Conservation (phyloP, 2,113 vertebrate genomes). For the Sylvietta virens region DNA sequence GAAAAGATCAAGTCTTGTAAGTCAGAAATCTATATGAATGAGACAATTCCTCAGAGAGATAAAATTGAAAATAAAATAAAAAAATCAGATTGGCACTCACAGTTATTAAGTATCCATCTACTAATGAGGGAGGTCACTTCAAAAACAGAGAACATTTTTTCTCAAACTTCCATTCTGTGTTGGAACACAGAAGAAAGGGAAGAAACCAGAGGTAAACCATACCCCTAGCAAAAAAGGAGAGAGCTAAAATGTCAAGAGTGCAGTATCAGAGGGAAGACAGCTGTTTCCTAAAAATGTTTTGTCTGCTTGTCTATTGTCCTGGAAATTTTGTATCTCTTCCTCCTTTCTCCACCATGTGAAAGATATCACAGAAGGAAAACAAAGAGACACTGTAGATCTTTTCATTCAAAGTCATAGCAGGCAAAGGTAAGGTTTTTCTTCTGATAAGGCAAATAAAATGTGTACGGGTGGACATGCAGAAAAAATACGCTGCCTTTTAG, state of each 20-base stretch:
- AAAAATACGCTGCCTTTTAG: not conserved
- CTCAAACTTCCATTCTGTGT: not conserved
- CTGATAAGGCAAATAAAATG: not conserved
- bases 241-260: not conserved
- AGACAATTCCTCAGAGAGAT: not conserved
- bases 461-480: not conserved
- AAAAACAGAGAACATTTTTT: not conserved
- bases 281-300: not conserved
- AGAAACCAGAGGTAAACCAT: not conserved
- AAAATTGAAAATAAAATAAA: not conserved
- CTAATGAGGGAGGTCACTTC: not conserved
- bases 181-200: not conserved
- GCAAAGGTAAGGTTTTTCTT: not conserved
- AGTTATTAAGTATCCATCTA: not conserved
- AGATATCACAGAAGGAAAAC: not conserved
- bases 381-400: not conserved
- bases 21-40: not conserved
- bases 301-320: not conserved
- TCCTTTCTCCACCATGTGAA: not conserved
- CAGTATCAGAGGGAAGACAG: not conserved
- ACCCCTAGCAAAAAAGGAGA: not conserved
- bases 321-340: not conserved
- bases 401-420: not conserved
- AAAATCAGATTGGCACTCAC: not conserved
- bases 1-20: not conserved